phyloP scores from a whole-genome alignment of 35 echinoderm and acorn worm genomes.

The Hemicentrotus pulcherrimus region DNA sequence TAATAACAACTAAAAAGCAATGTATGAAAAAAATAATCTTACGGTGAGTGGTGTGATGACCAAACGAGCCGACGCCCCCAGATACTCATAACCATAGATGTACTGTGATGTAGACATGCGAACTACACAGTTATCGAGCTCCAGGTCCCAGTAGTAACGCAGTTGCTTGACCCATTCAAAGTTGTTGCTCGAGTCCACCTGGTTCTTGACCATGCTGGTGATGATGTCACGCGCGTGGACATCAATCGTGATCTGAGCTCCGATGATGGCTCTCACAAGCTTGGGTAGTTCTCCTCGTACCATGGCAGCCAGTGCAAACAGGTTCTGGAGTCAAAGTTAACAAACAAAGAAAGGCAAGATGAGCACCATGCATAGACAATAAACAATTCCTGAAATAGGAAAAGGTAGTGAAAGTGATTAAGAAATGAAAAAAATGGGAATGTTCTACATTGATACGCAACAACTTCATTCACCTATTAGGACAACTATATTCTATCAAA shows the following conservation, averaged over 20 bases:
- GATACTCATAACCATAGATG: constrained; percentile 97
- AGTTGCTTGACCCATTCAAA: constrained; percentile 97
- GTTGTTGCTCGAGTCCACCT: constrained; percentile 70
- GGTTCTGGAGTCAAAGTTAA: constrained; percentile 53
- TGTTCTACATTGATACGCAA: background rate
- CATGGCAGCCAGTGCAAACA: constrained; percentile 81
- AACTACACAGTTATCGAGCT: constrained; percentile 95
- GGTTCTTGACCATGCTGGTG: constrained; percentile 85
- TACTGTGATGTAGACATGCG: constrained; percentile 99
- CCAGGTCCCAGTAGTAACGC: constrained; percentile 96
- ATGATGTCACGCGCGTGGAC: constrained; percentile 98
- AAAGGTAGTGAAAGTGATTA: background rate
- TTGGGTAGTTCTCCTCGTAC: constrained; percentile 87
- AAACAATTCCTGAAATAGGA: background rate
- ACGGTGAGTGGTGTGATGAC: constrained; percentile 98
- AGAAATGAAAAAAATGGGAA: background rate
- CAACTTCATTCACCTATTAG: too few species aligned
- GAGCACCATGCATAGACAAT: background rate
- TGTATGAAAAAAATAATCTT: constrained; percentile 16
- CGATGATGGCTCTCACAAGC: constrained; percentile 84
- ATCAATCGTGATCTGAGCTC: constrained; percentile 93
- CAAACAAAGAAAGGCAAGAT: background rate
- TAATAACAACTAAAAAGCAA: background rate
- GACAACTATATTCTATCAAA: too few species aligned
- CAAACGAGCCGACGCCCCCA: constrained; percentile 89